Evolutionary conservation across 1,140 invertebrate species (phyloP).

Genomic region (Stegodyphus mimosarum): DNA sequence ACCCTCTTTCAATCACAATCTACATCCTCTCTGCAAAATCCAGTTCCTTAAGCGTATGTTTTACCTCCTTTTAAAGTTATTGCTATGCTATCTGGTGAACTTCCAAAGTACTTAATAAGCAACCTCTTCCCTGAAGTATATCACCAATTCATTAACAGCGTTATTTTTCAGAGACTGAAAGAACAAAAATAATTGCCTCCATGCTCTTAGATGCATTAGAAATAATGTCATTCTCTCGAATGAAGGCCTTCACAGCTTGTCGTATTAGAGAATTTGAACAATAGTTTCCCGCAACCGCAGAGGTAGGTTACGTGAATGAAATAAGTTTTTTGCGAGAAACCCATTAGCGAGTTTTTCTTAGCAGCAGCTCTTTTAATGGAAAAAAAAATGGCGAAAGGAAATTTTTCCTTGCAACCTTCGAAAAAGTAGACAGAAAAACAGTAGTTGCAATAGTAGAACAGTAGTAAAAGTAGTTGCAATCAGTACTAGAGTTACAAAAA

Average conservation of each 20-base stretch:
- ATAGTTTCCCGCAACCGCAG: not conserved
- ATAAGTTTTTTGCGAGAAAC: not conserved
- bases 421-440: not conserved
- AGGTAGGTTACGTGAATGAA: not conserved
- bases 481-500: conserved; percentile 13
- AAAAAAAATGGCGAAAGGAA: conserved; percentile 6
- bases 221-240: not conserved
- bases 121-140: too few relatives aligned
- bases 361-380: conserved; percentile 6
- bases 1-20: too few relatives aligned
- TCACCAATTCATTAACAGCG: too few relatives aligned
- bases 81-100: too few relatives aligned
- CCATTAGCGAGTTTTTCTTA: conserved; percentile 20
- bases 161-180: too few relatives aligned
- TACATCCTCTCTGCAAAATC: too few relatives aligned
- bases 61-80: too few relatives aligned
- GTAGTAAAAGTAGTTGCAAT: conserved; percentile 28
- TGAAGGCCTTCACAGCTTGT: not conserved
- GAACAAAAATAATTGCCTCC: too few relatives aligned
- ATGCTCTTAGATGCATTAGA: not conserved
- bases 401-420: conserved; percentile 3
- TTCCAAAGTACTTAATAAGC: too few relatives aligned
- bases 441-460: not conserved
- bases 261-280: not conserved
- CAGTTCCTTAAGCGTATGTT: too few relatives aligned